Percentiles rank a stretch among this genome's conserved stretches.
phyloP scores from a whole-genome alignment of 2,888 invertebrate genomes.

The Lucinisca nassula region DNA sequence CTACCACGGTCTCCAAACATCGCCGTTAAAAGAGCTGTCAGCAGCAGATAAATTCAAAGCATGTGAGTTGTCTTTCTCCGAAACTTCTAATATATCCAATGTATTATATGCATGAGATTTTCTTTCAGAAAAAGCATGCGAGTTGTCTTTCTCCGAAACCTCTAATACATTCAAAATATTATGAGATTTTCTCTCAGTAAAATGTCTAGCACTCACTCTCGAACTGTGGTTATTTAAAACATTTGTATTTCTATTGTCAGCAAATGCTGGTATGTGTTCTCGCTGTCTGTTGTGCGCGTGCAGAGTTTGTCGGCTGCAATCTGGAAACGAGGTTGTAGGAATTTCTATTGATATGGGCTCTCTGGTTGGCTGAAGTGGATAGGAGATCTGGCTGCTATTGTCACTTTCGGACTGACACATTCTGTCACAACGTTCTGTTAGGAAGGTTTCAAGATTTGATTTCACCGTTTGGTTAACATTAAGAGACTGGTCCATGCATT shows the following conservation, averaged over 20 bases:
- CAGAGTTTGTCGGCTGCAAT: neutral
- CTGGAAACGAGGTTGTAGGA: neutral
- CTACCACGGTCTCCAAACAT: constrained; percentile 7
- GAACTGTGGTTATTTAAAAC: too few relatives aligned
- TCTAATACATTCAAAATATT: too few relatives aligned
- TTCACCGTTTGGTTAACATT: neutral
- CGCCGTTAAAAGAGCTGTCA: neutral
- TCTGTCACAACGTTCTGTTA: neutral
- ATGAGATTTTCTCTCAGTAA: too few relatives aligned
- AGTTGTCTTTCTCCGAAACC: too few relatives aligned
- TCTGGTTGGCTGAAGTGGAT: neutral
- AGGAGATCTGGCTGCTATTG: neutral
- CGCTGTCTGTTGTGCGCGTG: too few relatives aligned
- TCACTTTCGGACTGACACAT: neutral
- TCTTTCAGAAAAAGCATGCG: too few relatives aligned
- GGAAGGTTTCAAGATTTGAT: neutral
- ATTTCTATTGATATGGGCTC: neutral
- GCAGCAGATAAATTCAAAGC: neutral
- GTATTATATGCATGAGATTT: too few relatives aligned
- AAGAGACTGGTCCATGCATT: neutral
- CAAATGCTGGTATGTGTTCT: neutral
- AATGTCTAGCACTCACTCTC: too few relatives aligned
- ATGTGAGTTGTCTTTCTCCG: neutral
- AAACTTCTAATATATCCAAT: too few relatives aligned
- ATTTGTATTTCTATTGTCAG: too few relatives aligned